Evolutionary conservation across 2,113 vertebrate genomes (phyloP).

Genomic region (Sinosuthora webbiana): DNA sequence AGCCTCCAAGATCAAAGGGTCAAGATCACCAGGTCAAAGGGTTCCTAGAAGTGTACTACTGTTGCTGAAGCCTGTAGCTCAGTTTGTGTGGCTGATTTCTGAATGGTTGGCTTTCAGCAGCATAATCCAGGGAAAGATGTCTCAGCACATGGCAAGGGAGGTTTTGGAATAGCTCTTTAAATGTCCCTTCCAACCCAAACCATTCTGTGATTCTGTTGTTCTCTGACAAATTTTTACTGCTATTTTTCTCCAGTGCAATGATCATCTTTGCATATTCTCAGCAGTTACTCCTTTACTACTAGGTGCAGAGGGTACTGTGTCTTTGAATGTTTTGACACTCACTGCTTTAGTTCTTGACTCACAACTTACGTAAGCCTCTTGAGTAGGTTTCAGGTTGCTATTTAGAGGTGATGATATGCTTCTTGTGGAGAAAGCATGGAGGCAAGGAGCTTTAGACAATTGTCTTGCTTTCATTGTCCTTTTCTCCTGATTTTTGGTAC

Average conservation of each 20-base stretch:
- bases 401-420: constrained; percentile 46
- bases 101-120: not conserved
- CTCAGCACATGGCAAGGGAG: not conserved
- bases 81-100: not conserved
- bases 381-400: constrained; percentile 63
- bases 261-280: not conserved
- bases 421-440: not conserved
- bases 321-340: constrained; percentile 53
- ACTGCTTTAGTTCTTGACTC: constrained; percentile 49
- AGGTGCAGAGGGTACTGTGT: constrained; percentile 44
- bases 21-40: not conserved
- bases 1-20: not conserved
- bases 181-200: not conserved
- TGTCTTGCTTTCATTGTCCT: not conserved
- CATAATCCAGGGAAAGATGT: not conserved
- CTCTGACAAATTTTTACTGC: not conserved
- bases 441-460: not conserved
- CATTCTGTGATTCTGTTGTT: not conserved
- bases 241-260: not conserved
- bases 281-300: constrained; percentile 25
- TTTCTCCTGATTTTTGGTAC: not conserved
- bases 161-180: not conserved
- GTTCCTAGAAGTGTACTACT: not conserved
- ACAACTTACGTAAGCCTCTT: constrained; percentile 22
- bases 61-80: not conserved